Base-by-base conservation (phyloP, 2,888 invertebrate species). In the Pegoplata infirma region DNA sequence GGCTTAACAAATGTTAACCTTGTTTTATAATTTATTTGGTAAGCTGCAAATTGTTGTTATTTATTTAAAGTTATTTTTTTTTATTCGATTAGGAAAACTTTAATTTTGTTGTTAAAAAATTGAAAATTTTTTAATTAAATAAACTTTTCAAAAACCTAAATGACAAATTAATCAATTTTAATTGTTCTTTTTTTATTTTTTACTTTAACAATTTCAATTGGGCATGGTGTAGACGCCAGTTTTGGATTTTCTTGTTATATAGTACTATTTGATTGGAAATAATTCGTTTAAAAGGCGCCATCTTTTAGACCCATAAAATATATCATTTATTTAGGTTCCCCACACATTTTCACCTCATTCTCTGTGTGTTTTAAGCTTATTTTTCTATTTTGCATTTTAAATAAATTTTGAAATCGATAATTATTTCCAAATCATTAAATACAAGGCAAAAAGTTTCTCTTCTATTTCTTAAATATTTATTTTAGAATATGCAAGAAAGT, bases 381-480 rank as follows among this genome's bases (percentile, higher is more conserved):
- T 23, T n/a, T 25, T n/a, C 4, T 32, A 32, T 55, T 53, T 12
- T 17, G 21, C 12, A 28, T 19, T 68, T 58, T n/a, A 47, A 71
- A 71, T 16, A 59, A 51, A 51, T 63, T 67, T 64, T 44, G 32
- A 64, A 78, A 75, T 80, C 77, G 67, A 75, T 80, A 71, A 75
- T 75, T 80, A 77, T 77, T 80, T 80, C 80, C 77, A 80, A 75
- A 71, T 77, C 80, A 80, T 80, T 80, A 64, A 77, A 74, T 75
- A 23, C 40, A 16, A 56, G 36, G 25, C 25, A 3, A 28, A 73
- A 56, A 51, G n/a, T 49, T 36, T 23, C 56, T 32, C 14, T n/a
- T 47, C 19, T 16, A 17, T 61, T 28, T 53, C n/a, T 19, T 28
- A 14, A 28, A 25, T 2, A 46, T 53, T n/a, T n/a, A n/a, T n/a